Evolutionary conservation across 2,113 vertebrate genomes (phyloP), one percentile per base, ranked within the genome.

Genomic region (Catharus bicknelli): DNA sequence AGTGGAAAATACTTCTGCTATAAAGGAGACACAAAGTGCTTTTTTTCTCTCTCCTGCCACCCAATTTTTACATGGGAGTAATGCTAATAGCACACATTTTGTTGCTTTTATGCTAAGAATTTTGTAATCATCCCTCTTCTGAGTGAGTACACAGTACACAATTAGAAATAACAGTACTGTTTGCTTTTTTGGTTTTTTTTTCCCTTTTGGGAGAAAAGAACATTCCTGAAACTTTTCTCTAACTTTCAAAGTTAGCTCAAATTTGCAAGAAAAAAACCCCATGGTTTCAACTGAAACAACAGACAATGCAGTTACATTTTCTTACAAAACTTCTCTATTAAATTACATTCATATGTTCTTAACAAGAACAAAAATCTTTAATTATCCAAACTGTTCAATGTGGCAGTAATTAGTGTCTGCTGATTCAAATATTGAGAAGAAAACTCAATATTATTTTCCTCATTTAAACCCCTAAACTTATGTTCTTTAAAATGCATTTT

Each of bases 321-420:
- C 87, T 94, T 90, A 88, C 87, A 95, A 95, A 94, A 95, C 67
- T 70, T 87, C 40, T 73, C 75, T 70, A 53, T 93, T 95, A 94
- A 96, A 96, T 96, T 94, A 42, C 59, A 92, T 92, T 95, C 94
- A 55, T 80, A 90, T 96, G 96, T 88, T 84, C 51, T 73, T 92
- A 80, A 94, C n/a, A 95, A 88, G 58, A 95, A 92, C 77, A 94
- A 94, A 90, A 95, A 86, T 72, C 64, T 89, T 83, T 94, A 95
- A 95, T 89, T 90, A 91, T 69, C 81, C 78, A 87, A 91, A 80
- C 67, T 92, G 81, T 59, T 43, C 94, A 94, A 96, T 86, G 82
- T 96, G 96, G 96, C 78, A 94, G 63, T 67, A 95, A 95, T 94
- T 94, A 94, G 62, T 62, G 59, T 87, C 34, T 80, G 67, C 19